Conservation (phyloP, 2,113 vertebrate species). For the Tiliqua scincoides region DNA sequence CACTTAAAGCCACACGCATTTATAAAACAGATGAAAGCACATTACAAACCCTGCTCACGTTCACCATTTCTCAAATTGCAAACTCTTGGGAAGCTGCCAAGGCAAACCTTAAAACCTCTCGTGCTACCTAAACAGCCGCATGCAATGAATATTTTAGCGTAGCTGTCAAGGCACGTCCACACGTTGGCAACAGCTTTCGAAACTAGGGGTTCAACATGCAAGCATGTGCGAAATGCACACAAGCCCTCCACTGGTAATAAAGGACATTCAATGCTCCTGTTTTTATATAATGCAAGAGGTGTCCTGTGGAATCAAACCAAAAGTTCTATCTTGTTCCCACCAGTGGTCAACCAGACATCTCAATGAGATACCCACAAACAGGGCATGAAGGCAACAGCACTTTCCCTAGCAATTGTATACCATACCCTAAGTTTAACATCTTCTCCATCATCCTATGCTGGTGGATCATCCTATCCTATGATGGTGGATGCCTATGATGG, state of each 20-base stretch:
- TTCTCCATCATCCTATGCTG: no score
- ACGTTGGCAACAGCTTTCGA: constrained; percentile 8
- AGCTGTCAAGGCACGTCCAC: constrained; percentile 29
- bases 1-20: accelerated
- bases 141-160: neutral
- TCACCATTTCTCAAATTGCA: constrained; percentile 20
- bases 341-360: no score
- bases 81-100: constrained; percentile 48
- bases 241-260: constrained; percentile 9
- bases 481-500: no score
- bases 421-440: neutral
- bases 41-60: neutral
- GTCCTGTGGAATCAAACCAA: neutral
- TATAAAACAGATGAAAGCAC: accelerated
- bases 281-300: neutral
- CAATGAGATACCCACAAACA: no score
- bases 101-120: neutral
- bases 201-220: neutral
- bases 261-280: constrained; percentile 12
- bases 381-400: no score
- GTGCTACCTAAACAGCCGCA: constrained; percentile 33
- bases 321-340: no score
- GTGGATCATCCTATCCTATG: no score
- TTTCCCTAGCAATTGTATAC: no score
- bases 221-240: neutral